Percentiles rank a stretch among this genome's conserved stretches.
Conservation (phyloP, 1,140 invertebrate species). For the Drosophila varians region DNA sequence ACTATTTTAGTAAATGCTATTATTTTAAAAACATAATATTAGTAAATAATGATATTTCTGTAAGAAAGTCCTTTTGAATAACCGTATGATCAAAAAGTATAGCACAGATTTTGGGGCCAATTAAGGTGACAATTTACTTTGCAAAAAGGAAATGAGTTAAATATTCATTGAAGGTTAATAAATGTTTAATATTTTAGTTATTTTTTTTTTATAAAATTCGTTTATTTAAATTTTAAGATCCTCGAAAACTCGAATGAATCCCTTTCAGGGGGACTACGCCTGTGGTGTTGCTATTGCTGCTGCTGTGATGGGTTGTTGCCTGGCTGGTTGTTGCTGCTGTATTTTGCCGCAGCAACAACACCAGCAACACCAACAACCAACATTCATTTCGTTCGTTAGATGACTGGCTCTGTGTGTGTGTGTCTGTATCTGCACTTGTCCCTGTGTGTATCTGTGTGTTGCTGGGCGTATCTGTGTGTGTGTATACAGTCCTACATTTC, state of each 20-base stretch:
- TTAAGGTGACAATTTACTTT: no score
- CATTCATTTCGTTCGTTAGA: slow-evolving; percentile 74
- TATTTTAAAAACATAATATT: not conserved
- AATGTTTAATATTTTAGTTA: no score
- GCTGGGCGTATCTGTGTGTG: slow-evolving; percentile 36
- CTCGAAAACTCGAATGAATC: not conserved
- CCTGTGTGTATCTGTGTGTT: slow-evolving; percentile 28
- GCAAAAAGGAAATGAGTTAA: no score
- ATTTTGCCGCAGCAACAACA: slow-evolving; percentile 74
- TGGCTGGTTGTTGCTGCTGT: slow-evolving; percentile 65
- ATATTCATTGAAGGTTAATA: no score
- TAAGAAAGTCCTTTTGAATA: not conserved
- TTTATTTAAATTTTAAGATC: not conserved
- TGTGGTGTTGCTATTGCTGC: slow-evolving; percentile 49
- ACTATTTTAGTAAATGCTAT: no score
- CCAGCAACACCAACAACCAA: slow-evolving; percentile 48
- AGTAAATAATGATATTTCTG: not conserved
- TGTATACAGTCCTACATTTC: slow-evolving; percentile 80
- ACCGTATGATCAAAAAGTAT: not conserved
- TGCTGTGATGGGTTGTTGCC: slow-evolving; percentile 75
- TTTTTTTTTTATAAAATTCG: not conserved
- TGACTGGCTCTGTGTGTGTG: slow-evolving; percentile 57
- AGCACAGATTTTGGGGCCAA: not conserved
- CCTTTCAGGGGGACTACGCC: slow-evolving; percentile 16
- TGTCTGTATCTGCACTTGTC: slow-evolving; percentile 21